Conservation (phyloP, 1,140 invertebrate species). For the Calycopis cecrops region DNA sequence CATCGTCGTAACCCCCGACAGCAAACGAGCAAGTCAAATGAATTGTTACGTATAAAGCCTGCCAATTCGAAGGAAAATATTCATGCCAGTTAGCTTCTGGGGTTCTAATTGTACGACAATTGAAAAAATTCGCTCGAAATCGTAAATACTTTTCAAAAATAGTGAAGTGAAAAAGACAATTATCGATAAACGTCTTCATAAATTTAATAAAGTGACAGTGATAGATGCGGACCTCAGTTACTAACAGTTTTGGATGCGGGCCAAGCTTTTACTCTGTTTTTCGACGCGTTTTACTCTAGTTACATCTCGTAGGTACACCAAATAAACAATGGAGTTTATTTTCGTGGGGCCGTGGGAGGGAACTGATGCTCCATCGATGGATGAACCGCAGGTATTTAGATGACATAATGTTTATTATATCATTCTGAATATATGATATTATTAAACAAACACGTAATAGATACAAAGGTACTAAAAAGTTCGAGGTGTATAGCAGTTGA, state of each 20-base stretch:
- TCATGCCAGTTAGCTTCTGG: constrained; percentile 51
- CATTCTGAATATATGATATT: too few relatives aligned
- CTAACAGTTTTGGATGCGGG: constrained; percentile 31
- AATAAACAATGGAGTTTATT: too few relatives aligned
- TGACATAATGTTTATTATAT: too few relatives aligned
- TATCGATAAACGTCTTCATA: constrained; percentile 7
- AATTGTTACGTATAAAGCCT: constrained; percentile 57
- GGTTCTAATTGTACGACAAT: not conserved
- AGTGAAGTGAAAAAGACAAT: not conserved
- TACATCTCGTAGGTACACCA: not conserved
- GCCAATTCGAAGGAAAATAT: constrained; percentile 33
- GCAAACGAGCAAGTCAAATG: constrained; percentile 69
- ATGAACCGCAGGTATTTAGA: too few relatives aligned
- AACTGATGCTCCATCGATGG: too few relatives aligned
- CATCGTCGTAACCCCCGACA: constrained; percentile 53
- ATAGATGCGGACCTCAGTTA: constrained; percentile 34
- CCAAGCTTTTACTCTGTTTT: constrained; percentile 20
- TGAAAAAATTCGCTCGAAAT: constrained; percentile 2
- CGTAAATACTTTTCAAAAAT: not conserved
- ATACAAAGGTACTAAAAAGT: too few relatives aligned
- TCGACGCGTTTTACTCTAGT: not conserved
- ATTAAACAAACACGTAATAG: too few relatives aligned
- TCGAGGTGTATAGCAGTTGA: too few relatives aligned
- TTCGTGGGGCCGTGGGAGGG: too few relatives aligned
- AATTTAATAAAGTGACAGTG: constrained; percentile 27